A percentile compares a stretch with the other conserved stretches of the same genome.
These are phyloP conservation scores for Propithecus deckenii DNA, from an alignment of 2,797 vertebrate species.

Conservation along the genomic window DNA sequence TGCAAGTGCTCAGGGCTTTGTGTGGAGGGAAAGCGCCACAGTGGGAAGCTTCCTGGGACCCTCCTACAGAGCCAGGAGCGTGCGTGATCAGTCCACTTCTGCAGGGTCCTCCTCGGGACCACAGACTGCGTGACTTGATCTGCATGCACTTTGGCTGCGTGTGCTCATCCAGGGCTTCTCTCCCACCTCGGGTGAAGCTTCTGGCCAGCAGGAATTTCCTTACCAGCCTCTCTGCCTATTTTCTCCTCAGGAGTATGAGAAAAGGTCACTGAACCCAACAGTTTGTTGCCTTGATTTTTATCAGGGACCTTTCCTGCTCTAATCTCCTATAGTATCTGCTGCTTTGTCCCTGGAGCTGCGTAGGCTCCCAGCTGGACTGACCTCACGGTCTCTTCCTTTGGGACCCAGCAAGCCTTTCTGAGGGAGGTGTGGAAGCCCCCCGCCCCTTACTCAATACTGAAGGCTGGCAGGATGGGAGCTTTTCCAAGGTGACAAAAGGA, in stretches of 20 bases:
- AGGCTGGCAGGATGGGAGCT: background rate
- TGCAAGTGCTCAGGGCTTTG: background rate
- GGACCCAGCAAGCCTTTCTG: background rate
- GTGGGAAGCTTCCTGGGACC: background rate
- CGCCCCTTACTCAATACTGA: background rate
- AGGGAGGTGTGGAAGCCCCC: background rate
- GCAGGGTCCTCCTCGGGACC: background rate
- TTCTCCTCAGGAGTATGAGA: background rate
- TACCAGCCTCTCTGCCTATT: too few species aligned
- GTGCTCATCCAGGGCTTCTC: accelerated
- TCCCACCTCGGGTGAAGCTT: background rate
- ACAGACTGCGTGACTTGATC: too few species aligned
- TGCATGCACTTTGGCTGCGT: background rate
- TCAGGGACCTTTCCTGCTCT: too few species aligned
- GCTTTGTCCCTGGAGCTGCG: background rate
- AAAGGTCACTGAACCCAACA: background rate
- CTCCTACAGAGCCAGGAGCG: accelerated
- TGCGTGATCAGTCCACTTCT: accelerated
- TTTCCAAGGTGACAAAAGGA: background rate
- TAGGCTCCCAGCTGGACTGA: background rate
- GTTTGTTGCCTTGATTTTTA: background rate
- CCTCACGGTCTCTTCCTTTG: background rate
- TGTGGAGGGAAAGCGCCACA: background rate
- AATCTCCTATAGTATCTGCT: background rate
- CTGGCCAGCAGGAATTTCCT: background rate